phyloP scores from a whole-genome alignment of 2,797 vertebrate species.

The Arrhamphus sclerolepis region DNA sequence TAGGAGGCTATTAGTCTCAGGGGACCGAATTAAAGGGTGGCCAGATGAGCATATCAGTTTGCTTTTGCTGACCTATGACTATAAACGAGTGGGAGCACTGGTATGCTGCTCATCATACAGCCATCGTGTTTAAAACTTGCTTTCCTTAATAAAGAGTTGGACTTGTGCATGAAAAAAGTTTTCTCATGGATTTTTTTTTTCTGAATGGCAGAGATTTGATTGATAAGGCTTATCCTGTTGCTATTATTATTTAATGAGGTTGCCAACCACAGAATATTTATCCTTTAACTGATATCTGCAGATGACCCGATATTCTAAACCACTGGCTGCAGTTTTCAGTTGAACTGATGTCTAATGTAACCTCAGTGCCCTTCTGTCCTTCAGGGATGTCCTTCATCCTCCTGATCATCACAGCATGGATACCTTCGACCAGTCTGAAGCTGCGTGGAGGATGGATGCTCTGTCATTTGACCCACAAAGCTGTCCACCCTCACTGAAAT shows the following conservation, averaged over 20 bases:
- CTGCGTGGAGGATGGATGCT: too few species aligned
- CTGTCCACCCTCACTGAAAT: neutral
- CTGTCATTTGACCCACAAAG: constrained; percentile 36
- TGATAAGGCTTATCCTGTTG: too few species aligned
- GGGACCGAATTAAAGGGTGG: constrained; percentile 29
- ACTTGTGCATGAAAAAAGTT: too few species aligned
- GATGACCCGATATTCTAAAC: neutral
- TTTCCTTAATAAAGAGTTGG: too few species aligned
- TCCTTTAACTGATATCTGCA: too few species aligned
- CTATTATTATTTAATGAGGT: too few species aligned
- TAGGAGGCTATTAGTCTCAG: constrained; percentile 35
- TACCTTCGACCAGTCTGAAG: too few species aligned
- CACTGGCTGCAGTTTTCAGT: neutral
- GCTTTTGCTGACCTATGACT: constrained; percentile 33
- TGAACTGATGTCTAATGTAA: too few species aligned
- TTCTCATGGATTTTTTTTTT: too few species aligned
- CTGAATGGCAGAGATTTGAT: too few species aligned
- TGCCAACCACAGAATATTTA: too few species aligned
- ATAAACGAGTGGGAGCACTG: constrained; percentile 22
- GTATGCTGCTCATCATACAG: neutral
- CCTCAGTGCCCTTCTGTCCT: too few species aligned
- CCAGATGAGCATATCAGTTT: constrained; percentile 25
- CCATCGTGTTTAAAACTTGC: neutral
- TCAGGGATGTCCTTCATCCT: constrained; percentile 33
- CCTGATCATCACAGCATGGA: constrained; percentile 19